phyloP scores from a whole-genome alignment of 2,797 vertebrate species.

The Chloroceryle amazona region DNA sequence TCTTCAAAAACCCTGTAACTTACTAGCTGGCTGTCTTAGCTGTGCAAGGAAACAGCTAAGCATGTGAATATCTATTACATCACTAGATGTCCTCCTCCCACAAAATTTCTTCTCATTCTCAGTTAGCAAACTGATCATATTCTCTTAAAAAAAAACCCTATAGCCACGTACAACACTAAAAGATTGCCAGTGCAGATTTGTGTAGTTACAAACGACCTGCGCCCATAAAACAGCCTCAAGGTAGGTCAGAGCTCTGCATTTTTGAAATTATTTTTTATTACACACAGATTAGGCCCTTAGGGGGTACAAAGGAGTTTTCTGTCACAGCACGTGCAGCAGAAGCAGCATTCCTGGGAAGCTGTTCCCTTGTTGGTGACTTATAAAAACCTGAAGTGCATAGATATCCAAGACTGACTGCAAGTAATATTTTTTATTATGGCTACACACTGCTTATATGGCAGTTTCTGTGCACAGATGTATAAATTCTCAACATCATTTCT shows the following conservation, averaged over 20 bases:
- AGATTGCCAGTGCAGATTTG: background rate
- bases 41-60: background rate
- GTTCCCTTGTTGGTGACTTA: background rate
- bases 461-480: background rate
- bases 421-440: background rate
- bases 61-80: background rate
- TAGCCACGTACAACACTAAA: background rate
- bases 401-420: background rate
- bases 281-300: background rate
- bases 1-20: background rate
- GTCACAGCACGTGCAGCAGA: background rate
- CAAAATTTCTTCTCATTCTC: slow-evolving; percentile 2
- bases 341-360: background rate
- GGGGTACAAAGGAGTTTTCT: background rate
- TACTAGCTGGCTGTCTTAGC: background rate
- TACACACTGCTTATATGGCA: background rate
- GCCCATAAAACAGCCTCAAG: background rate
- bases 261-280: background rate
- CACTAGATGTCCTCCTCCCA: slow-evolving; percentile 72
- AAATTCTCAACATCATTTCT: background rate
- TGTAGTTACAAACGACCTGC: fast-evolving
- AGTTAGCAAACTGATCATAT: background rate
- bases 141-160: background rate
- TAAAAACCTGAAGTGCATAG: background rate
- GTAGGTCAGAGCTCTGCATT: background rate